phyloP scores from a whole-genome alignment of 2,888 invertebrate species.

The Perizoma flavofasciatum region DNA sequence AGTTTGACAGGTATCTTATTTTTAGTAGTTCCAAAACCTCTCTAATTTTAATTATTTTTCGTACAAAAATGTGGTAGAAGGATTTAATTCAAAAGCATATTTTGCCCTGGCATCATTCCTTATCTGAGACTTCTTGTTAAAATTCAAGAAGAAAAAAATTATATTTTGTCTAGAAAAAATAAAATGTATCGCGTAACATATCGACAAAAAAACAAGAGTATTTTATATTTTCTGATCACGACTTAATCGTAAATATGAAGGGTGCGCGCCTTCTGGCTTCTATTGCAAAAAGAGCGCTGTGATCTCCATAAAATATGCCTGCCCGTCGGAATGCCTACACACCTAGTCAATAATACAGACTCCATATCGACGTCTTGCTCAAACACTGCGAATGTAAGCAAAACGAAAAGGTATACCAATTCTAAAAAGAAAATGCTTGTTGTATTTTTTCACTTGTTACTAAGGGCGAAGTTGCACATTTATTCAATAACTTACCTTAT shows the following conservation, averaged over 20 bases:
- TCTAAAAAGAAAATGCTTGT: too few species aligned
- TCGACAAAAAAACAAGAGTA: constrained; percentile 73
- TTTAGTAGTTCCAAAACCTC: too few species aligned
- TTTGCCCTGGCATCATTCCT: too few species aligned
- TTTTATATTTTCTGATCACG: constrained; percentile 82
- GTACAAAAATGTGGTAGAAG: too few species aligned
- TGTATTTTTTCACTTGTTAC: too few species aligned
- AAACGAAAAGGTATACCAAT: constrained; percentile 2
- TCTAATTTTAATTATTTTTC: too few species aligned
- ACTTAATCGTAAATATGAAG: constrained; percentile 83
- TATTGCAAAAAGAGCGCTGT: constrained; percentile 81
- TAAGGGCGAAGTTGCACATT: too few species aligned
- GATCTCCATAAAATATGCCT: constrained; percentile 82
- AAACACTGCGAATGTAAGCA: constrained; percentile 16
- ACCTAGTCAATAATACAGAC: constrained; percentile 39
- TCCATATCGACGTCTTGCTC: constrained; percentile 30
- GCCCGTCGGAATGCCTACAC: constrained; percentile 49
- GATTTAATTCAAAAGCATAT: too few species aligned
- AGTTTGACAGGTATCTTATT: too few species aligned
- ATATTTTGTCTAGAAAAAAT: constrained; percentile 22
- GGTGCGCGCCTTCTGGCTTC: constrained; percentile 80
- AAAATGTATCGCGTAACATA: constrained; percentile 65
- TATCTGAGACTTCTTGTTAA: constrained; percentile 8
- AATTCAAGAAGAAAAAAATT: constrained; percentile 22
- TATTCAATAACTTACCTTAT: too few species aligned